Base-by-base conservation (phyloP, 2,797 vertebrate species). In the Parauchenoglanis ngamensis region DNA sequence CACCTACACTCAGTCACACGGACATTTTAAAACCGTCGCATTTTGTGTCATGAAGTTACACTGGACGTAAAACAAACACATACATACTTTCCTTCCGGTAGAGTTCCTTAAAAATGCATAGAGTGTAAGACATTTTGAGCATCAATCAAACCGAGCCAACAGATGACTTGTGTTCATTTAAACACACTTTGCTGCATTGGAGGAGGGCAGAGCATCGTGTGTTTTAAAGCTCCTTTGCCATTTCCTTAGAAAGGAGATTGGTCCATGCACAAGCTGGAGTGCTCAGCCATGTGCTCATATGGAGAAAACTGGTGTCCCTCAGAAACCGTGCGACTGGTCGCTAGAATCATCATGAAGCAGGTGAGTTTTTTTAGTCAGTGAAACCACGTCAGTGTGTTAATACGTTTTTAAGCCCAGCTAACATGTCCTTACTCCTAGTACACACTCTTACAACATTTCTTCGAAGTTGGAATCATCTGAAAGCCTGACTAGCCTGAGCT, bases 281-380 rank as follows among this genome's bases (percentile, higher is more conserved):
- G 98, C 91, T 96, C 97, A 4, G 95, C 98, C 59, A 98, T 99
- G 97, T 97, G 97, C 31, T 68, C 96, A 79, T 97, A 97, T 15
- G 98, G 98, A 82, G 96, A 99, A 89, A 98, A 96, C 93, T 99
- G 98, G 98, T 97, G 96, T 92, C 98, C 98, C 17, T 98, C 98
- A 0, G 98, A 99, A 95, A 99, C 97, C 0, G 98, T 99, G 83
- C 95, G 98, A 89, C 95, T 99, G 56, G 97, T 98, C 0, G 98
- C 98, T 10, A 97, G 98, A 94, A 96, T 99, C 89, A 94, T 99
- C 92, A 94, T 96, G 94, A 99, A 98, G 93, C 98, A 98, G 97
- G 98, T 99, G 94, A 95, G 93, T 70, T 44, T 23, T 1, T 40
- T 70, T 40, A 21, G 35, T 23, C 35, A 70, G 8, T 40, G 31